phyloP scores from a whole-genome alignment of 2,888 invertebrate genomes.

The Limnephilus rhombicus region DNA sequence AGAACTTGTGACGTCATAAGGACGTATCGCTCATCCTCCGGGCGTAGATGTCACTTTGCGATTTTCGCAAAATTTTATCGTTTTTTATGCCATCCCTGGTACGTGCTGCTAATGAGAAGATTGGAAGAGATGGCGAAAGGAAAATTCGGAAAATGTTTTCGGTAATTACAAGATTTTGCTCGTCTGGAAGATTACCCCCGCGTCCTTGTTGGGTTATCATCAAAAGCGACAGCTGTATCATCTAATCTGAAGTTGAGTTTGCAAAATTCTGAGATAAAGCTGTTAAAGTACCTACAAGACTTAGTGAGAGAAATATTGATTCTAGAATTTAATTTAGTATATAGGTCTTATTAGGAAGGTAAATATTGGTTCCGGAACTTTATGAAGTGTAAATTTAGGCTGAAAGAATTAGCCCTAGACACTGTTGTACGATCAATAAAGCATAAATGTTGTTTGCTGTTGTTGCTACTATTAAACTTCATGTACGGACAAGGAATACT shows the following conservation, averaged over 20 bases:
- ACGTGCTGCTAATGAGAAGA: background rate
- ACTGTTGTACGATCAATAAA: too few species aligned
- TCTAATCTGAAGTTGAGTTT: background rate
- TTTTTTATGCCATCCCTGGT: slow-evolving; percentile 31
- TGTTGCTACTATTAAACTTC: too few species aligned
- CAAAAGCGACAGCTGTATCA: background rate
- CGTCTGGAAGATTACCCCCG: background rate
- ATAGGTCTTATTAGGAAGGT: background rate
- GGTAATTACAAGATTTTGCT: background rate
- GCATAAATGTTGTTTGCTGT: too few species aligned
- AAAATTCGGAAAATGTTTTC: background rate
- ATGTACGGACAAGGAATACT: too few species aligned
- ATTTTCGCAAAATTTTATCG: slow-evolving; percentile 49
- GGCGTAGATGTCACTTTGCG: slow-evolving; percentile 25
- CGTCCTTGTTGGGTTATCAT: background rate
- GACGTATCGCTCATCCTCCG: slow-evolving; percentile 39
- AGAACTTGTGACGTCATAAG: slow-evolving; percentile 56
- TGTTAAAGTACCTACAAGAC: background rate
- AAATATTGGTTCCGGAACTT: too few species aligned
- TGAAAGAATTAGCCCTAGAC: too few species aligned
- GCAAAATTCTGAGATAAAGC: background rate
- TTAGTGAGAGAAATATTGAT: background rate
- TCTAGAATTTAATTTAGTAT: background rate
- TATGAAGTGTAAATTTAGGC: too few species aligned
- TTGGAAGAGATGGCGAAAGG: background rate